These are phyloP conservation scores for Hedya salicella DNA, from an alignment of 2,888 invertebrate species.

Conservation along the genomic window DNA sequence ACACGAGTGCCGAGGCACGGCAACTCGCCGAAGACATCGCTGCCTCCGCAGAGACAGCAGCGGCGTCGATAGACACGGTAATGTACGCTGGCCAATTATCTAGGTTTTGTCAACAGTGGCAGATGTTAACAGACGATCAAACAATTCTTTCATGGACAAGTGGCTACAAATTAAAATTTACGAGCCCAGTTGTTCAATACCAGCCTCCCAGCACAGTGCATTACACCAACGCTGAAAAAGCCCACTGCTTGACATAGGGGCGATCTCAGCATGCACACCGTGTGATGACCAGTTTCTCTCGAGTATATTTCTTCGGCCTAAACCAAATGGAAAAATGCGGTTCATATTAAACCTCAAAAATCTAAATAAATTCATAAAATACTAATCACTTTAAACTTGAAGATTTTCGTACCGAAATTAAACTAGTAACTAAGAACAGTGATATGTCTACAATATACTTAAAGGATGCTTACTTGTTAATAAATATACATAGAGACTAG, in stretches of 20 bases:
- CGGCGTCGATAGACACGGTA: constrained; percentile 8
- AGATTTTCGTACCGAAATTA: constrained; percentile 20
- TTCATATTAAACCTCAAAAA: constrained; percentile 28
- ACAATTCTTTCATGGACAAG: constrained; percentile 1
- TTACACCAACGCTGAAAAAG: too few relatives aligned
- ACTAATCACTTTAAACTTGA: constrained; percentile 28
- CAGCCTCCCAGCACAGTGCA: background rate
- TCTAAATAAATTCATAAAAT: constrained; percentile 16
- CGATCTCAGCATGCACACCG: constrained; percentile 1
- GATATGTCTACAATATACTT: constrained; percentile 18
- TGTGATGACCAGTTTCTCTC: constrained; percentile 21
- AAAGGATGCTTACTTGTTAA: constrained; percentile 31
- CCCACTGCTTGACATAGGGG: too few relatives aligned
- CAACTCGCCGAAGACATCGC: background rate
- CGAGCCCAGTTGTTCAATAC: background rate
- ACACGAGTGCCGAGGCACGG: constrained; percentile 14
- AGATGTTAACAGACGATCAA: background rate
- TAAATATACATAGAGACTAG: constrained; percentile 18
- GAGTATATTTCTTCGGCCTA: constrained; percentile 18
- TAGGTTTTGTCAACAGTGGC: constrained; percentile 1
- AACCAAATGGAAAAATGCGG: constrained; percentile 23
- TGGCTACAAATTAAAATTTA: constrained; percentile 1
- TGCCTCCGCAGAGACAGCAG: background rate
- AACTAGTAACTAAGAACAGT: background rate
- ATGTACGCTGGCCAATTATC: constrained; percentile 9